Evolutionary conservation across 2,113 vertebrate genomes (phyloP).

Genomic region (Crotalus viridis): DNA sequence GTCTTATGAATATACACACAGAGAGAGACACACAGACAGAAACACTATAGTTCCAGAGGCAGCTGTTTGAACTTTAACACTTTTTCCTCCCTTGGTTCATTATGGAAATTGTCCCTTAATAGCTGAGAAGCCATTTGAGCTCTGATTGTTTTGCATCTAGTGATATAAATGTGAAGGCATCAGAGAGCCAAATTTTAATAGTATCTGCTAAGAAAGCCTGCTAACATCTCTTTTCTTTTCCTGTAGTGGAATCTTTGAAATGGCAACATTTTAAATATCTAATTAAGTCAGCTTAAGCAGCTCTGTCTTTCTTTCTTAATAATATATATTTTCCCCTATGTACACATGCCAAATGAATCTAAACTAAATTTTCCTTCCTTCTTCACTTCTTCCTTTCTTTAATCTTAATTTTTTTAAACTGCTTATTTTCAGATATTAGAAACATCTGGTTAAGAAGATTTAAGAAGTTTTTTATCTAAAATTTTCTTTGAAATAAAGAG

Average conservation of each 20-base stretch:
- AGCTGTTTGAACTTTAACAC: slow-evolving; percentile 13
- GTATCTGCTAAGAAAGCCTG: not conserved
- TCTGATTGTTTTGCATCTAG: not conserved
- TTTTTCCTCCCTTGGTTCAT: slow-evolving; percentile 19
- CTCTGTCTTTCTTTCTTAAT: slow-evolving; percentile 1
- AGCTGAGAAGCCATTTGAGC: not conserved
- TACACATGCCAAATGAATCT: not conserved
- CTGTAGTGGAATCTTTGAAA: not conserved
- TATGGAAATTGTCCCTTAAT: slow-evolving; percentile 3
- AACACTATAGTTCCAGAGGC: not conserved
- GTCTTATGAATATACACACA: not conserved
- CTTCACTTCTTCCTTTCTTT: not conserved
- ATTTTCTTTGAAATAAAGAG: not conserved
- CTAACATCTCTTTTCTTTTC: slow-evolving; percentile 25
- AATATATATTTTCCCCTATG: slow-evolving; percentile 4
- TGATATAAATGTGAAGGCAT: not conserved
- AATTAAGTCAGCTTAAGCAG: slow-evolving; percentile 9
- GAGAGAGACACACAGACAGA: not conserved
- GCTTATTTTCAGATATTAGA: not conserved
- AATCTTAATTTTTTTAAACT: not conserved
- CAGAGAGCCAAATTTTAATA: not conserved
- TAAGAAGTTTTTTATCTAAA: not conserved
- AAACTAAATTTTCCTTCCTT: not conserved
- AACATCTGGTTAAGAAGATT: not conserved
- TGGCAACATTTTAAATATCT: slow-evolving; percentile 21